Percentiles rank a stretch among this genome's conserved stretches.
phyloP scores from a whole-genome alignment of 2,888 invertebrate genomes.

The Athetis lepigone region DNA sequence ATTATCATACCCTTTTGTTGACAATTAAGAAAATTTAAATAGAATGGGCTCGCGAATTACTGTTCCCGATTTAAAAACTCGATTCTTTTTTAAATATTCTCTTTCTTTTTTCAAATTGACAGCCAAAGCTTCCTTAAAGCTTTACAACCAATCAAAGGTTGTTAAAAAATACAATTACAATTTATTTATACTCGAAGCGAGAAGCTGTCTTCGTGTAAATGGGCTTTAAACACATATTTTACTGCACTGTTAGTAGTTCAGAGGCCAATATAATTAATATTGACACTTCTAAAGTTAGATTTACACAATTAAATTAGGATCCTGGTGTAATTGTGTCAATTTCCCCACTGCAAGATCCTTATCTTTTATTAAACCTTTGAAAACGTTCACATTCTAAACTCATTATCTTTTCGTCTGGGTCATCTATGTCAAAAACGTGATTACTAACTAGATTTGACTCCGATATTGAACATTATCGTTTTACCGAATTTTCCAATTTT shows the following conservation, averaged over 20 bases:
- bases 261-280: constrained; percentile 12
- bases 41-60: neutral
- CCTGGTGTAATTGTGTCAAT: no score
- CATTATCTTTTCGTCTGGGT: no score
- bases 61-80: neutral
- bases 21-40: neutral
- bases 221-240: neutral
- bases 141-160: no score
- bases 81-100: no score
- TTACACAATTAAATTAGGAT: neutral
- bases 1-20: neutral
- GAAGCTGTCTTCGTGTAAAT: neutral
- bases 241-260: constrained; percentile 9
- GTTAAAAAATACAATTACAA: no score
- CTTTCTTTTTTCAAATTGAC: neutral
- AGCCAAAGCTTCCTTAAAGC: neutral
- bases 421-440: no score
- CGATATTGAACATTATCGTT: no score
- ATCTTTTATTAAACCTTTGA: no score
- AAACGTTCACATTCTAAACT: no score
- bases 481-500: no score
- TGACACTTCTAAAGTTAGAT: neutral
- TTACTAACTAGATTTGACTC: no score
- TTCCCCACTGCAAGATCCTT: no score
- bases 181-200: neutral